Conservation (phyloP, 2,113 vertebrate species). For the Coregonus clupeaformis region DNA sequence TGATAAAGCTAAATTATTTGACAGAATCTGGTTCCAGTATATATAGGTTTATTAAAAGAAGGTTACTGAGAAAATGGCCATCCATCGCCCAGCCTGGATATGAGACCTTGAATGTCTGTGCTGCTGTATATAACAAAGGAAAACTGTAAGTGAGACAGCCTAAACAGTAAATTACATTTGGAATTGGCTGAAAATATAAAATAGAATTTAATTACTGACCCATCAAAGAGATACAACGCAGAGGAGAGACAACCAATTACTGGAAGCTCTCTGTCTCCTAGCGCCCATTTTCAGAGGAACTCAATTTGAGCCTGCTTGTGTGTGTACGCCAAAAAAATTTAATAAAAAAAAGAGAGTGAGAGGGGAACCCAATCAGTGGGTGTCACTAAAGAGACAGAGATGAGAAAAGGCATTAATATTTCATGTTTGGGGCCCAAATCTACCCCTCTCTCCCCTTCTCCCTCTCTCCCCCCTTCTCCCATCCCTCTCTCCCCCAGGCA, state of each 20-base stretch:
- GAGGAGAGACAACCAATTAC: constrained; percentile 55
- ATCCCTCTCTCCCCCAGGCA: constrained; percentile 44
- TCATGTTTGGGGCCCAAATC: constrained; percentile 66
- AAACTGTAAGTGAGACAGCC: background rate
- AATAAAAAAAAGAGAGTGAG: constrained; percentile 9
- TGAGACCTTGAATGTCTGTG: constrained; percentile 13
- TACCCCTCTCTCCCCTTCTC: constrained; percentile 46
- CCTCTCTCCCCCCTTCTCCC: constrained; percentile 30
- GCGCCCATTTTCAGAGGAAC: constrained; percentile 60
- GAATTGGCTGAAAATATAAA: constrained; percentile 55
- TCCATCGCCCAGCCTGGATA: constrained; percentile 14
- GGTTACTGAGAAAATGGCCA: constrained; percentile 30
- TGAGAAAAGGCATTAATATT: constrained; percentile 79
- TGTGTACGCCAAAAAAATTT: background rate
- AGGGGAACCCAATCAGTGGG: constrained; percentile 67
- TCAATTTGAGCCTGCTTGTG: constrained; percentile 59
- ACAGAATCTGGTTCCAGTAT: constrained; percentile 41
- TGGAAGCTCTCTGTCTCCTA: constrained; percentile 35
- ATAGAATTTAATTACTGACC: constrained; percentile 61
- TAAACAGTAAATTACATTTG: constrained; percentile 24
- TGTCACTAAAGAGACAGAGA: constrained; percentile 70
- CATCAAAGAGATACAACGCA: constrained; percentile 61
- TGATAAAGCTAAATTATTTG: constrained; percentile 49
- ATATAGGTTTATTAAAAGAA: constrained; percentile 31
- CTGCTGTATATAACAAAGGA: constrained; percentile 4